These are phyloP conservation scores for Pseudomyrmex gracilis DNA, from an alignment of 1,140 invertebrate species.

Conservation along the genomic window DNA sequence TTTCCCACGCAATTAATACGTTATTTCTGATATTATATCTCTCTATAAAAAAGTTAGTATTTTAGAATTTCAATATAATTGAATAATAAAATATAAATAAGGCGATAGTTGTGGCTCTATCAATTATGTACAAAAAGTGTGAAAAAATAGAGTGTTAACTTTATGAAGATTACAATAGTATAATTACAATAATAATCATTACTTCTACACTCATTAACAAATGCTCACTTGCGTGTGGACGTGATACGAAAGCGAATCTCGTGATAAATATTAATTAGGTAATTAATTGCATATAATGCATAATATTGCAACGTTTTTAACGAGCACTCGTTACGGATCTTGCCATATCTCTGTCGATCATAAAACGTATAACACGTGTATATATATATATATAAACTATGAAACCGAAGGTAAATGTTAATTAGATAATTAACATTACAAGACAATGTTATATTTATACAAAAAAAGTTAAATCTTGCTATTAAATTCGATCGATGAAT, in stretches of 20 bases:
- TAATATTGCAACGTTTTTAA: constrained; percentile 24
- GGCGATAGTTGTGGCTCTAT: background rate
- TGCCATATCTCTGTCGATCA: constrained; percentile 1
- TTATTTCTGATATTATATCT: background rate
- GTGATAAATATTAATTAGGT: constrained; percentile 52
- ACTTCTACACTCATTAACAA: constrained; percentile 17
- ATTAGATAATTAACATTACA: constrained; percentile 42
- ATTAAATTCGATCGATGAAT: constrained; percentile 7
- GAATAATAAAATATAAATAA: background rate
- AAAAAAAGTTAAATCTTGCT: background rate
- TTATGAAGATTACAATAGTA: background rate
- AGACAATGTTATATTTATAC: background rate
- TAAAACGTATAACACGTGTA: constrained; percentile 11
- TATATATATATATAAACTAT: background rate
- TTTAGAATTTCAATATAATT: constrained; percentile 7
- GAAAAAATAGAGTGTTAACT: background rate
- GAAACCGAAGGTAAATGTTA: constrained; percentile 16
- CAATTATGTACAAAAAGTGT: background rate
- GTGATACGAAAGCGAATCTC: constrained; percentile 30
- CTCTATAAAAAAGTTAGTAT: background rate
- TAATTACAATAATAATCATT: background rate
- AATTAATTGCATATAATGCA: constrained; percentile 20
- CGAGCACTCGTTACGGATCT: constrained; percentile 24
- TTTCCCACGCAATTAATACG: background rate
- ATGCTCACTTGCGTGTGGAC: background rate